A percentile compares a stretch with the other conserved stretches of the same genome.
phyloP scores from a whole-genome alignment of 2,113 vertebrate genomes.

The Oreochromis spilurus region DNA sequence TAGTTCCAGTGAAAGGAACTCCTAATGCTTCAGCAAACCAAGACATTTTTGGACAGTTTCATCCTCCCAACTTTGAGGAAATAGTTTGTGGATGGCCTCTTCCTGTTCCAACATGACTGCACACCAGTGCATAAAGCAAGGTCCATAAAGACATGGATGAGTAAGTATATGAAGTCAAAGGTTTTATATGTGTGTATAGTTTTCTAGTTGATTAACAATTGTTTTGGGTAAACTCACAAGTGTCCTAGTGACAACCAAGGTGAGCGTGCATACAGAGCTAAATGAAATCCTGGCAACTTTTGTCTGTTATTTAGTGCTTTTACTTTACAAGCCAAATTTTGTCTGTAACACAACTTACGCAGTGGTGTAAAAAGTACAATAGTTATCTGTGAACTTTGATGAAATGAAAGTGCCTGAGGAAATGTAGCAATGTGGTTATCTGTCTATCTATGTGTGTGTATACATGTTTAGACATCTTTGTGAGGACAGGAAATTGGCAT shows the following conservation, averaged over 20 bases:
- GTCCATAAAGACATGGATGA: neutral
- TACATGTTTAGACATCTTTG: neutral
- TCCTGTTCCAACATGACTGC: neutral
- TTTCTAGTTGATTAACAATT: neutral
- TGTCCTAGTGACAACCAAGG: neutral
- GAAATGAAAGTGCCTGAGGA: neutral
- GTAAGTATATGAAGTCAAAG: neutral
- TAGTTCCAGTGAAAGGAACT: neutral
- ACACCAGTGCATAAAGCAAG: neutral
- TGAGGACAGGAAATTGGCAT: neutral
- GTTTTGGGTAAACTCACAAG: neutral
- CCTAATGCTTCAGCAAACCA: neutral
- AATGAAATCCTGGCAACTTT: neutral
- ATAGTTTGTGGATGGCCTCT: neutral
- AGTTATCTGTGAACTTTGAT: neutral
- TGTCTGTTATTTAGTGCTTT: neutral
- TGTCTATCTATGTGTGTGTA: neutral
- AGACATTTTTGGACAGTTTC: neutral
- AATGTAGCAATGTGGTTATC: neutral
- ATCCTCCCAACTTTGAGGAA: neutral
- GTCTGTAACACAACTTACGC: neutral
- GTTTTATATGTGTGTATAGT: neutral
- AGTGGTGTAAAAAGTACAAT: neutral
- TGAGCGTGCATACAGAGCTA: neutral
- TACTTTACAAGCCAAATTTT: neutral